phyloP scores from a whole-genome alignment of 2,797 vertebrate genomes.

The Allobates femoralis region DNA sequence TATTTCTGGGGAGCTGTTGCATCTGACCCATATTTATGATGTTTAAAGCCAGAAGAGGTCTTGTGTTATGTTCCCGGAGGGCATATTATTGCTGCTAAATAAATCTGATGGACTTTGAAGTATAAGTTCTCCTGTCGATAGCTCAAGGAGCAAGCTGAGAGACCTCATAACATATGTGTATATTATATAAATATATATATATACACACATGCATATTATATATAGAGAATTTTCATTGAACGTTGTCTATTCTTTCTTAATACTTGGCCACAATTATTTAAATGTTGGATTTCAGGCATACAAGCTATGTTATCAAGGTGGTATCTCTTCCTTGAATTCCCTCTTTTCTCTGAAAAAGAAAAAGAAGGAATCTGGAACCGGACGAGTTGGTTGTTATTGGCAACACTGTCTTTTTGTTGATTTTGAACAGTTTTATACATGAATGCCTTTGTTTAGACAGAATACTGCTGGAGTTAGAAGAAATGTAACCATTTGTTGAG shows the following conservation, averaged over 20 bases:
- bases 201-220: too few species aligned
- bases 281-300: background rate
- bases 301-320: background rate
- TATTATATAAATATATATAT: too few species aligned
- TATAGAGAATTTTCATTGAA: too few species aligned
- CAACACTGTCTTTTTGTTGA: background rate
- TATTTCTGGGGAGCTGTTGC: too few species aligned
- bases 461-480: background rate
- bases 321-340: background rate
- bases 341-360: background rate
- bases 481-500: background rate
- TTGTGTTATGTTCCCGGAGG: too few species aligned
- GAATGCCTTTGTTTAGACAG: background rate
- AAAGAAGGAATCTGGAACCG: background rate
- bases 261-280: background rate
- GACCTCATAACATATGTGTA: too few species aligned
- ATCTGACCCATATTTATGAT: too few species aligned
- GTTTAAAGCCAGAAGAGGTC: too few species aligned
- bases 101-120: too few species aligned
- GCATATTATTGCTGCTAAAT: too few species aligned
- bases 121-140: too few species aligned
- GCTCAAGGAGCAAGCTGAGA: too few species aligned
- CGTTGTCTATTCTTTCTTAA: background rate
- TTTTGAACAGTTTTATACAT: background rate
- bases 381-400: background rate